A percentile compares a stretch with the other conserved stretches of the same genome.
These are phyloP conservation scores for Zapornia atra DNA, from an alignment of 2,113 vertebrate species.

Conservation along the genomic window DNA sequence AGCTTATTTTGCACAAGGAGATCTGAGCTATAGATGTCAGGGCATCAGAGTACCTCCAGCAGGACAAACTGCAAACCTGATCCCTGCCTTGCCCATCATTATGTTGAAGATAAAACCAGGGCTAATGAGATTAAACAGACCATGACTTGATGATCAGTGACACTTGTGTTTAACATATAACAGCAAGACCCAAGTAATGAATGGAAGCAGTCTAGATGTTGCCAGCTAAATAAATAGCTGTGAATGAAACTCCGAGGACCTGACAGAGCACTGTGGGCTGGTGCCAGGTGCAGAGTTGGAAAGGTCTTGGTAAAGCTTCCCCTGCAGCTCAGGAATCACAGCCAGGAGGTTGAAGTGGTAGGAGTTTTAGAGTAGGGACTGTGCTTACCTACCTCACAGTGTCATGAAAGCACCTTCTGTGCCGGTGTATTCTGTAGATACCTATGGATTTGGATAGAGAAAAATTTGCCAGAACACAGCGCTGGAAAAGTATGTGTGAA, in stretches of 20 bases:
- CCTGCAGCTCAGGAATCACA: neutral
- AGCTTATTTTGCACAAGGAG: fast-evolving
- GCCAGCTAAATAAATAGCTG: neutral
- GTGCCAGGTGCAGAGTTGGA: neutral
- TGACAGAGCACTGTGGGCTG: neutral
- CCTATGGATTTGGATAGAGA: neutral
- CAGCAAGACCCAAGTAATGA: neutral
- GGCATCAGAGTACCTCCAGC: neutral
- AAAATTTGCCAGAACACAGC: neutral
- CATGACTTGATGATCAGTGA: neutral
- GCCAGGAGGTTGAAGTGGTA: neutral
- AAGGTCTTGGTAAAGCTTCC: neutral
- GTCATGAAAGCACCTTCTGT: neutral
- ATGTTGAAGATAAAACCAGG: neutral
- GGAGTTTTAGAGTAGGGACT: neutral
- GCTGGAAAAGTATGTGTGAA: neutral
- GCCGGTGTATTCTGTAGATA: neutral
- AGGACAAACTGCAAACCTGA: neutral
- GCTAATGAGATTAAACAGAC: neutral
- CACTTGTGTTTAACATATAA: neutral
- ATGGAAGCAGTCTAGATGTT: neutral
- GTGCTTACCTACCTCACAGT: neutral
- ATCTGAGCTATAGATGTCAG: fast-evolving
- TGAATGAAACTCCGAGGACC: neutral
- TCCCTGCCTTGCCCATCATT: neutral